phyloP scores from a whole-genome alignment of 2,888 invertebrate genomes.

The Phytoseiulus persimilis region DNA sequence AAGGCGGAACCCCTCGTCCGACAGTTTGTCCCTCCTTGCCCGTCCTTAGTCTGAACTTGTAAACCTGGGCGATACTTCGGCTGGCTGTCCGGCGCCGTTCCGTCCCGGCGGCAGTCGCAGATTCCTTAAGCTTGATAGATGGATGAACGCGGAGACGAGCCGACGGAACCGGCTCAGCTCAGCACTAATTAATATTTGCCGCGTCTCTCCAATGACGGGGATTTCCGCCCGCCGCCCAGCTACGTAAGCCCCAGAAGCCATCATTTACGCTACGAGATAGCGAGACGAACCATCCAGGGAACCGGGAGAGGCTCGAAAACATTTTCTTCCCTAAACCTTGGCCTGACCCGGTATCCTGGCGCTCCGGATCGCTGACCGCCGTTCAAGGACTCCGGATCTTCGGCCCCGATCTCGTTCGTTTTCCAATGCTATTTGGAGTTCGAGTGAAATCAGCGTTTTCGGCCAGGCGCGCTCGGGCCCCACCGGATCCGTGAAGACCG shows the following conservation, averaged over 20 bases:
- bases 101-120: not conserved
- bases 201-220: not conserved
- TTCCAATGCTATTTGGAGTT: no score
- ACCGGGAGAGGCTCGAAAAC: not conserved
- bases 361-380: not conserved
- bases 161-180: not conserved
- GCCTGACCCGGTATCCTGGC: not conserved
- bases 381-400: no score
- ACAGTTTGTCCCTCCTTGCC: not conserved
- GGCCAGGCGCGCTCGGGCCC: no score
- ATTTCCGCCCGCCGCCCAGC: not conserved
- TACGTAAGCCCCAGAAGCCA: not conserved
- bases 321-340: not conserved
- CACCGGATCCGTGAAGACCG: not conserved
- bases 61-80: not conserved
- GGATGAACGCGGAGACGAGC: not conserved
- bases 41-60: not conserved
- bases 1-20: not conserved
- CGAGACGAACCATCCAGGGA: not conserved
- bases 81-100: not conserved
- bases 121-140: not conserved
- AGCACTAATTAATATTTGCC: constrained; percentile 5
- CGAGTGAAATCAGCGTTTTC: no score
- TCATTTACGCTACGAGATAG: not conserved
- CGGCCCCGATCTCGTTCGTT: no score